Conservation (phyloP, 2,888 invertebrate species). For the Mythimna ferrago region DNA sequence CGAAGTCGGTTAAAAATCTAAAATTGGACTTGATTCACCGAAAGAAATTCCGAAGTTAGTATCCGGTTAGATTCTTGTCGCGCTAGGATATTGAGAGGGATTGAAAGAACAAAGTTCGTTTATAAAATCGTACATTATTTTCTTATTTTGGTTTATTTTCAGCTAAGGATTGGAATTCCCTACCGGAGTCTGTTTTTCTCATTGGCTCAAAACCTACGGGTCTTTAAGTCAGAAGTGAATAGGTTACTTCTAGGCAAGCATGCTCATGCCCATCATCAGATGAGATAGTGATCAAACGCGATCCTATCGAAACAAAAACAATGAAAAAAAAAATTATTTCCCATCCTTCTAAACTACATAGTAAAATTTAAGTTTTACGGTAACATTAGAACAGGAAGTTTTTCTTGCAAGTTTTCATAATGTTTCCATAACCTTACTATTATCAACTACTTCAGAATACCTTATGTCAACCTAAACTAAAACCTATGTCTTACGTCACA, state of each 20-base stretch:
- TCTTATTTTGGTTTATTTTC: neutral
- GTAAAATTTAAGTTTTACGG: neutral
- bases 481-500: slow-evolving; percentile 7
- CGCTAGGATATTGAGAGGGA: neutral
- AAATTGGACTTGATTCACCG: no score
- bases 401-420: neutral
- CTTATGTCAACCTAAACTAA: neutral
- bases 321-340: neutral
- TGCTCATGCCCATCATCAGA: no score
- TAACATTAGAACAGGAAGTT: neutral
- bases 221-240: no score
- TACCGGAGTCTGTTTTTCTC: no score
- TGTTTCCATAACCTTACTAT: neutral
- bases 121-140: neutral
- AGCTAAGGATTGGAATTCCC: no score
- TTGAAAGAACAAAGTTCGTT: slow-evolving; percentile 10
- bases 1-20: no score
- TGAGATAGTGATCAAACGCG: no score
- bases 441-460: neutral
- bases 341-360: neutral
- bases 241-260: no score
- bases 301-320: no score
- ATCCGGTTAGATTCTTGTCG: neutral
- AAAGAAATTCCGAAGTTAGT: neutral
- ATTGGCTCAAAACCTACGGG: no score